Conservation (phyloP, 2,113 vertebrate species). For the Buteo buteo region DNA sequence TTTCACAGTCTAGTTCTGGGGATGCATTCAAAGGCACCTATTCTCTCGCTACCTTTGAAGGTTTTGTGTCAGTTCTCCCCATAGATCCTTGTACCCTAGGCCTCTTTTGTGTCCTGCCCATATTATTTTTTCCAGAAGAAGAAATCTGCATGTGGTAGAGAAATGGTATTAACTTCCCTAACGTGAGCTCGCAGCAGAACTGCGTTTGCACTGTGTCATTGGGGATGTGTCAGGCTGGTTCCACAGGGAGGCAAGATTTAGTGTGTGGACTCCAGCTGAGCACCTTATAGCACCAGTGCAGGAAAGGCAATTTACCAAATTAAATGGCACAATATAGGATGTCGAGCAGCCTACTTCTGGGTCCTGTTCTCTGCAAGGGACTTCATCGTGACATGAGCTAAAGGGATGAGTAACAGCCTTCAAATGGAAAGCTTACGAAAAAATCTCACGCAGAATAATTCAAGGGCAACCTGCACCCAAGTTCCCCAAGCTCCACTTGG, state of each 20-base stretch:
- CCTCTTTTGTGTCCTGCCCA: background rate
- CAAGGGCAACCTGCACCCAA: conserved; percentile 7
- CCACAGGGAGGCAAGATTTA: background rate
- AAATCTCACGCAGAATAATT: background rate
- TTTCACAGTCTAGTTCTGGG: background rate
- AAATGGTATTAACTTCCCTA: background rate
- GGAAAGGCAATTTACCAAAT: conserved; percentile 50
- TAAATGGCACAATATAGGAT: conserved; percentile 45
- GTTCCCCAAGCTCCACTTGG: background rate
- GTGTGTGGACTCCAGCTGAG: background rate
- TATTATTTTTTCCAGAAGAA: background rate
- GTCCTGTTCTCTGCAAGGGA: conserved; percentile 18
- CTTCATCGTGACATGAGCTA: conserved; percentile 11
- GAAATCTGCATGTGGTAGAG: conserved; percentile 13
- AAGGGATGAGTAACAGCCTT: conserved; percentile 37
- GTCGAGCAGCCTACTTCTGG: background rate
- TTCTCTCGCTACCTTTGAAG: background rate
- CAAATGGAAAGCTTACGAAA: background rate
- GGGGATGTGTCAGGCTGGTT: background rate
- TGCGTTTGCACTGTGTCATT: background rate
- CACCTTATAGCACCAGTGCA: background rate
- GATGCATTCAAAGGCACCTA: background rate
- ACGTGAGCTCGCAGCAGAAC: background rate
- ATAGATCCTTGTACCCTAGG: background rate
- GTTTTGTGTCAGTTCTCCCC: conserved; percentile 2